A percentile compares a stretch with the other conserved stretches of the same genome.
These are phyloP conservation scores for Thymallus thymallus DNA, from an alignment of 2,113 vertebrate genomes.

Conservation along the genomic window DNA sequence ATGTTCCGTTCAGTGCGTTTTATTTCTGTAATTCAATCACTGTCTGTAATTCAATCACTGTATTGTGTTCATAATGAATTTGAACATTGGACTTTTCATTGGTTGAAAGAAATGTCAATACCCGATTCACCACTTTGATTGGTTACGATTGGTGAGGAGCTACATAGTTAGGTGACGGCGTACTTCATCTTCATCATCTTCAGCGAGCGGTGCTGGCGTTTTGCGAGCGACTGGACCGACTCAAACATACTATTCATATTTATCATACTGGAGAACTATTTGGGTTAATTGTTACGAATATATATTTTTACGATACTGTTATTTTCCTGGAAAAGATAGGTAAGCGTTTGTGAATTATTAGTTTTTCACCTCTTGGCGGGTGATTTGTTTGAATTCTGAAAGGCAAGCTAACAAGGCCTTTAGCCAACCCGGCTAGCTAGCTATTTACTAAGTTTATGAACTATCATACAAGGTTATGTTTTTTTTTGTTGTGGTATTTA, in stretches of 20 bases:
- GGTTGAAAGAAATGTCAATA: neutral
- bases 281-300: constrained; percentile 5
- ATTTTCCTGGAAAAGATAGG: constrained; percentile 49
- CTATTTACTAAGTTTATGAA: neutral
- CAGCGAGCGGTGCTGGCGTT: constrained; percentile 52
- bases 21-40: too few relatives aligned
- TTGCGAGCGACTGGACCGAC: constrained; percentile 69
- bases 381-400: constrained; percentile 49
- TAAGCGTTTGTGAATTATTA: constrained; percentile 59
- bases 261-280: constrained; percentile 24
- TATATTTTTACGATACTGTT: constrained; percentile 17
- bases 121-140: neutral
- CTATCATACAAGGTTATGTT: neutral
- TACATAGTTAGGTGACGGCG: neutral
- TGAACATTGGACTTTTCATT: neutral
- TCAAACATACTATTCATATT: constrained; percentile 38
- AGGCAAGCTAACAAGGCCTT: constrained; percentile 58
- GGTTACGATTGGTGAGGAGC: neutral
- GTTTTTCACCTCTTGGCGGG: constrained; percentile 34
- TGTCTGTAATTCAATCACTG: too few relatives aligned
- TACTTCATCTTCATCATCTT: constrained; percentile 26
- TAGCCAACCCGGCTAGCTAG: constrained; percentile 26
- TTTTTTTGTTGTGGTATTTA: neutral
- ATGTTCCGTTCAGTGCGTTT: too few relatives aligned
- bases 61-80: too few relatives aligned